A percentile compares a stretch with the other conserved stretches of the same genome.
phyloP scores from a whole-genome alignment of 92 coral and sea anemone species.

The Zoanthus gigantus region DNA sequence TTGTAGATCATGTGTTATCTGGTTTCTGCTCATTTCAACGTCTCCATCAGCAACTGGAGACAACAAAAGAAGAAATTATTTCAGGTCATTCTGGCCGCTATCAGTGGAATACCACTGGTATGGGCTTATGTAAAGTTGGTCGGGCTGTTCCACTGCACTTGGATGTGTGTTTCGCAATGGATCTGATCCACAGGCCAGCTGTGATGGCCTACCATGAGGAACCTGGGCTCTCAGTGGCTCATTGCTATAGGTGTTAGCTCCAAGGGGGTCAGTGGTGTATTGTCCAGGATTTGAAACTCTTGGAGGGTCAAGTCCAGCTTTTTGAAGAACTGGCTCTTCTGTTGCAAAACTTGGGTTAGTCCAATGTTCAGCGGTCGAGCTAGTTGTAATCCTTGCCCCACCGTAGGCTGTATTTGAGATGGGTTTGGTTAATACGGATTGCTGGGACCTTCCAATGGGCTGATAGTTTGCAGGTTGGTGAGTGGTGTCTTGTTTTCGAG shows the following conservation, averaged over 20 bases:
- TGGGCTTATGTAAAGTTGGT: not conserved
- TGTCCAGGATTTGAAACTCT: not conserved
- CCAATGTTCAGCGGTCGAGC: not conserved
- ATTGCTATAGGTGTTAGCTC: too few species aligned
- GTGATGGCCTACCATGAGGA: not conserved
- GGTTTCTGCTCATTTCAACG: not conserved
- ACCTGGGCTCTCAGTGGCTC: too few species aligned
- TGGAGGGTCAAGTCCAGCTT: conserved; percentile 11
- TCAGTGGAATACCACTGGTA: conserved; percentile 22
- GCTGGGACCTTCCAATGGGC: not conserved
- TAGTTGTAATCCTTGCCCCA: not conserved
- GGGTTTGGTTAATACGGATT: not conserved
- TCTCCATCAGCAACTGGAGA: not conserved
- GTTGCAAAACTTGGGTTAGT: not conserved
- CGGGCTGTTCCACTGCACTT: not conserved
- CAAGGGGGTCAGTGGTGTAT: not conserved
- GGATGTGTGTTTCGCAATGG: not conserved
- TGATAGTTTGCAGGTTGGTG: not conserved
- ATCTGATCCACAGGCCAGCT: not conserved
- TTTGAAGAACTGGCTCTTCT: not conserved
- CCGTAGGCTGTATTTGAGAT: not conserved
- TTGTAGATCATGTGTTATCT: not conserved
- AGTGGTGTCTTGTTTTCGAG: not conserved
- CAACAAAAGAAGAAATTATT: not conserved
- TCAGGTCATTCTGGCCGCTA: not conserved